Percentiles rank a stretch among this genome's conserved stretches.
These are phyloP conservation scores for Palythoa grandiflora DNA, from an alignment of 92 coral and sea anemone species.

Conservation along the genomic window DNA sequence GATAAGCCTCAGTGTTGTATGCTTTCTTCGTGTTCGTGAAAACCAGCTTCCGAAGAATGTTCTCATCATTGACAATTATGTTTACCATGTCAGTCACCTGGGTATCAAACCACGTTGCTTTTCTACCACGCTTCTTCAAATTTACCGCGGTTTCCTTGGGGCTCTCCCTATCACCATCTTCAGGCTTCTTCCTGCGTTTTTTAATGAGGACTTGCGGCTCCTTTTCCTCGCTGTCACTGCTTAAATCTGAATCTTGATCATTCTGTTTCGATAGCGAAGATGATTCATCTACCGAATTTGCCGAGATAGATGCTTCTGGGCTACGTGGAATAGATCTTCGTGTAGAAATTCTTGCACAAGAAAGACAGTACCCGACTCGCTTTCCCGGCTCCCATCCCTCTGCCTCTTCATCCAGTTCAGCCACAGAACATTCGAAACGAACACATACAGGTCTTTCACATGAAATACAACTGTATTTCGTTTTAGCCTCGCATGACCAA, in stretches of 20 bases:
- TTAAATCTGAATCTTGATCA: slow-evolving; percentile 33
- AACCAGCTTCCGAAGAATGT: slow-evolving; percentile 49
- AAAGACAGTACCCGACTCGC: slow-evolving; percentile 10
- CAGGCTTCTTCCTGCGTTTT: background rate
- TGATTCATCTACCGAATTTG: background rate
- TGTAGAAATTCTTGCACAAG: background rate
- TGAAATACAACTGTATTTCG: slow-evolving; percentile 39
- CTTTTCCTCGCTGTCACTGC: slow-evolving; percentile 29
- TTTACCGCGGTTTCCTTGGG: background rate
- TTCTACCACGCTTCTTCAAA: slow-evolving; percentile 54
- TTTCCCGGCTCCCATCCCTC: background rate
- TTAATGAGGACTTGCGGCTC: slow-evolving; percentile 27
- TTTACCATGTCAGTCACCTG: slow-evolving; percentile 63
- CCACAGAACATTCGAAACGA: too few relatives aligned
- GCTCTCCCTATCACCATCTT: background rate
- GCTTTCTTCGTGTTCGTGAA: slow-evolving; percentile 72
- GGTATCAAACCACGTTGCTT: slow-evolving; percentile 59
- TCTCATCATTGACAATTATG: slow-evolving; percentile 60
- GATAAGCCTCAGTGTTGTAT: slow-evolving; percentile 61
- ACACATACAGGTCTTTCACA: too few relatives aligned
- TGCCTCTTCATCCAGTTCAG: too few relatives aligned
- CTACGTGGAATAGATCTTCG: background rate
- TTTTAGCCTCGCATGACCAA: slow-evolving; percentile 49
- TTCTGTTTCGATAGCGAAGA: slow-evolving; percentile 10
- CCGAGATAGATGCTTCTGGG: background rate